Base-by-base conservation (phyloP, 1,140 invertebrate species). In the Philopotamus ludificatus region DNA sequence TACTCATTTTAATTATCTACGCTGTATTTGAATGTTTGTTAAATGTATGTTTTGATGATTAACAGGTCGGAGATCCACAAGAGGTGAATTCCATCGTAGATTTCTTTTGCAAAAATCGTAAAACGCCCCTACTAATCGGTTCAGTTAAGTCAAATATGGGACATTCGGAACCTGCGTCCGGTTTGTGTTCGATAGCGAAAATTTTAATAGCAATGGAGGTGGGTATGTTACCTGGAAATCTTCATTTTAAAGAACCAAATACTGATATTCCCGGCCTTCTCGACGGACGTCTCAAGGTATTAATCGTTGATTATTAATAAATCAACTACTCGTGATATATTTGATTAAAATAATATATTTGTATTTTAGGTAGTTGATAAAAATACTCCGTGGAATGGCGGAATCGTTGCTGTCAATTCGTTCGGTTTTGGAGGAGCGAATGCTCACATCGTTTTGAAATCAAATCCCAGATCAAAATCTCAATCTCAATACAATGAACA, bases 61-160 rank as follows among this genome's bases (percentile, higher is more conserved):
- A 47, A 47, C 51, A 79, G 77, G 86, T 88, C 15, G 94, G 97
- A 18, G 97, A 99, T 81, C 95, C 95, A 0, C 91, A 98, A 76
- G 97, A 99, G 82, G 87, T 96, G 0, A 96, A 97, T 74, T 91
- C 94, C 0, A 94, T 99, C 62, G 89, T 89, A 0, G 89, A 95
- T 54, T 83, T 97, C 20, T 97, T 98, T 78, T 98, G 95, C 77
- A 89, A 89, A 74, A 87, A 89, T 62, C 85, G 96, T 7, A 82
- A 85, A 9, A 79, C 77, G 0, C 93, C 95, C 1, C 79, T 99
- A 16, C 75, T 97, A 1, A 88, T 99, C 73, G 97, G 97, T 1
- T 97, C 95, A 0, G 91, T 97, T 0, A 99, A 99, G 75, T 95
- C 93, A 1, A 99, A 98, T 77, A 97, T 98, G 93, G 97, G 97